These are phyloP conservation scores for Lathamus discolor DNA, from an alignment of 2,113 vertebrate genomes.

Conservation along the genomic window DNA sequence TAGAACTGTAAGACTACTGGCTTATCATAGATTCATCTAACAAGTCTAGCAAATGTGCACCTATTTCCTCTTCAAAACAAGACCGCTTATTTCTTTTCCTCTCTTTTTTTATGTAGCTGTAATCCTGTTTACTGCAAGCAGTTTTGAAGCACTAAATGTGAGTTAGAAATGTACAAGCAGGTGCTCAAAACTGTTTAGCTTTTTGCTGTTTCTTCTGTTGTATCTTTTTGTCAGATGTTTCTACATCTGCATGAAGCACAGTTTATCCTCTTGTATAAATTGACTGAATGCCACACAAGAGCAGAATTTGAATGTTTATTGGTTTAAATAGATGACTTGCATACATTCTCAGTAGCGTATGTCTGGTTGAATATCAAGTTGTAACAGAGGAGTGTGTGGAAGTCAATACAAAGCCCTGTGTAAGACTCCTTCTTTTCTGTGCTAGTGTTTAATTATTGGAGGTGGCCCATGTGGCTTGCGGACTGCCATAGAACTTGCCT, in stretches of 20 bases:
- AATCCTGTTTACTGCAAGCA: not conserved
- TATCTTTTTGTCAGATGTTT: not conserved
- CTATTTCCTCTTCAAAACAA: not conserved
- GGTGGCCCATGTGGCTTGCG: conserved; percentile 93
- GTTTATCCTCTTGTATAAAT: not conserved
- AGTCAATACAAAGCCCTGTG: not conserved
- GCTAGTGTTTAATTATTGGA: conserved; percentile 93
- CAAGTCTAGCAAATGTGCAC: not conserved
- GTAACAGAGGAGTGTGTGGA: not conserved
- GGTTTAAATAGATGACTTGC: not conserved
- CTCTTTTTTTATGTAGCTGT: not conserved
- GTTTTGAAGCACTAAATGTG: not conserved
- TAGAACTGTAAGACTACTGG: not conserved
- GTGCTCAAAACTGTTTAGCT: not conserved
- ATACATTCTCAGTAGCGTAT: not conserved
- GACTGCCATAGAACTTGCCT: conserved; percentile 93
- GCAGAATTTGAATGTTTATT: not conserved
- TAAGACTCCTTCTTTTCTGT: not conserved
- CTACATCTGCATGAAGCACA: not conserved
- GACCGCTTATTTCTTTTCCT: not conserved
- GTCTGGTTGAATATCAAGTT: not conserved
- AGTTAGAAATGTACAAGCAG: not conserved
- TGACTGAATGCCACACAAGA: not conserved
- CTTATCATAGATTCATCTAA: not conserved
- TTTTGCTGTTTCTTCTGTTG: not conserved